Base-by-base conservation (phyloP, 2,888 invertebrate species). In the Himalopsyche japonica region DNA sequence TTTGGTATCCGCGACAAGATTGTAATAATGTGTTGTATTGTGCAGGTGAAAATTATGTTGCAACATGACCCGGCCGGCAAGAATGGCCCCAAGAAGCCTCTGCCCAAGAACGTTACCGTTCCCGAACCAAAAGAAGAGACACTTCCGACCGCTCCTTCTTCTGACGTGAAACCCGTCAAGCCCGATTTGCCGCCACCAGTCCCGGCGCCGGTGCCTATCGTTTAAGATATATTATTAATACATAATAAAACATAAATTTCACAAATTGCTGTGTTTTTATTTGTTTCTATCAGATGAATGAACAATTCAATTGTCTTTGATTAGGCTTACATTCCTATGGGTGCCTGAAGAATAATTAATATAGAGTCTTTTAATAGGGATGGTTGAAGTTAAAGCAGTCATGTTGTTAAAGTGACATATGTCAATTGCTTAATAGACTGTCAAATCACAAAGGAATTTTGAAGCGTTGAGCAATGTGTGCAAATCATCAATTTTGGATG, bases 61-160 rank as follows among this genome's bases (percentile, higher is more conserved):
- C 99, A 99, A 70, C 98, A 98, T 95, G 99, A 99, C 93, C 96
- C 98, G 86, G 96, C 95, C 90, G 99, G 99, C 91, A 99, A 99
- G 93, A 97, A 95, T 89, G 99, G 99, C 82, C 99, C 99, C 87
- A 98, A 98, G 94, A 96, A 96, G 91, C 99, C 99, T 6, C 94
- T 99, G 89, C 99, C 99, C 79, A 99, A 99, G 92, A 97, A 98
- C 91, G 98, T 99, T 88, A 95, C 96, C 89, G 99, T 99, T 88
- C 96, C 97, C 85, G 99, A 99, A 92, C 99, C 99, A 84, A 99
- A 99, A 92, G 98, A 99, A 89, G 99, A 99, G 92, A 93, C 94
- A 81, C 92, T 95, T 82, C 95, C 95, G 20, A 90, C 93, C 27
- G 93, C 93, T 89, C 97, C 97, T 83, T 94, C 94, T 88, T 95